Evolutionary conservation across 2,797 vertebrate genomes (phyloP).

Genomic region (Pangasius mekongensis): DNA sequence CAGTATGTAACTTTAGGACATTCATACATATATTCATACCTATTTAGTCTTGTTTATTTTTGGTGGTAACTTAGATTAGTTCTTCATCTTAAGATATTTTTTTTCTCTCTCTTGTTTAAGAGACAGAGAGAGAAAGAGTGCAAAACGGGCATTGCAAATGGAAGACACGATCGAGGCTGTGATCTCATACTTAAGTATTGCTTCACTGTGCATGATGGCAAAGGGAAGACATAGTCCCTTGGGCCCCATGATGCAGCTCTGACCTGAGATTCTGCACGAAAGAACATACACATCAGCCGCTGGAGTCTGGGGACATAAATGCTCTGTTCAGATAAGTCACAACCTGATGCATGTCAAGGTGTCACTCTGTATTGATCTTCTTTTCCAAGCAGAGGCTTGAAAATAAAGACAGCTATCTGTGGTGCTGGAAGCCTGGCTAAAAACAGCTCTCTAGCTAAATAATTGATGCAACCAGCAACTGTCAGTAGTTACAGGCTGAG

Average conservation of each 20-base stretch:
- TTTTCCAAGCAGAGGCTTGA: slow-evolving; percentile 22
- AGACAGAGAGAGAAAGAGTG: slow-evolving; percentile 42
- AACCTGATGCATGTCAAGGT: slow-evolving; percentile 24
- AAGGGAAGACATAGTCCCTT: slow-evolving; percentile 65
- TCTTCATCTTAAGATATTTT: not conserved
- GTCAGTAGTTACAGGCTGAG: slow-evolving; percentile 20
- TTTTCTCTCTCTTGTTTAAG: not conserved
- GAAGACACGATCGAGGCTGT: slow-evolving; percentile 49
- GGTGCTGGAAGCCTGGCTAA: not conserved
- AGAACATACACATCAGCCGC: slow-evolving; percentile 19
- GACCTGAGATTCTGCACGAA: slow-evolving; percentile 62
- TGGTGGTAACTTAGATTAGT: not conserved
- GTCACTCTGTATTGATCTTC: slow-evolving; percentile 44
- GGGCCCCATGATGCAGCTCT: slow-evolving; percentile 67
- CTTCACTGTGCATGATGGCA: slow-evolving; percentile 68
- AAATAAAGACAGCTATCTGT: slow-evolving; percentile 33
- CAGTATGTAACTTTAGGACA: not conserved
- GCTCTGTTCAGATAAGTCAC: slow-evolving; percentile 32
- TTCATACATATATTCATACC: not conserved
- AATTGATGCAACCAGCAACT: slow-evolving; percentile 41
- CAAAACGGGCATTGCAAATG: slow-evolving; percentile 40
- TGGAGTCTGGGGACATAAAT: slow-evolving; percentile 32
- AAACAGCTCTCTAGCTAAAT: slow-evolving; percentile 37
- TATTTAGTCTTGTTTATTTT: not conserved
- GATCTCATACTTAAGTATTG: slow-evolving; percentile 63